Conservation (phyloP, 2,113 vertebrate species). For the Mixornis gularis region DNA sequence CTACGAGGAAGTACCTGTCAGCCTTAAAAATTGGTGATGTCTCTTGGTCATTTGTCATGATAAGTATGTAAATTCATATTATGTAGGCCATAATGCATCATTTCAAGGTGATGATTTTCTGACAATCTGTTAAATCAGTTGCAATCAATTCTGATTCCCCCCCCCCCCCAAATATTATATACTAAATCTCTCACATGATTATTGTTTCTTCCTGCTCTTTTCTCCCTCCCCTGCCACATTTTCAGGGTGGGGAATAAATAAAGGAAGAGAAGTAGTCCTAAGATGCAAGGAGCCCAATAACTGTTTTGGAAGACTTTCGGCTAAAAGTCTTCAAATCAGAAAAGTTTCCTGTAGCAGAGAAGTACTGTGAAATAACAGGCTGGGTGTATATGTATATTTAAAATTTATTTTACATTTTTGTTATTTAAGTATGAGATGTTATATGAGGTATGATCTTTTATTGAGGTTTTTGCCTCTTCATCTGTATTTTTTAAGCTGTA, state of each 20-base stretch:
- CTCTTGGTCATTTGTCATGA: neutral
- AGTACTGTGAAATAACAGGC: neutral
- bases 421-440: neutral
- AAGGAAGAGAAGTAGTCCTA: neutral
- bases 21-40: neutral
- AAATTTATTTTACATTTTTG: neutral
- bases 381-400: neutral
- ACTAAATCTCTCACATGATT: neutral
- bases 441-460: neutral
- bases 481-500: neutral
- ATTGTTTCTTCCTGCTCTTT: neutral
- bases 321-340: neutral
- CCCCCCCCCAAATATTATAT: neutral
- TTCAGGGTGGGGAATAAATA: neutral
- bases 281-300: neutral
- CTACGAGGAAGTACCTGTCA: neutral
- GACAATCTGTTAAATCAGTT: neutral
- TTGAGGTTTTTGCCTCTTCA: neutral
- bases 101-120: slow-evolving; percentile 9
- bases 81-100: neutral
- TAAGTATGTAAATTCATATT: neutral
- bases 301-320: neutral
- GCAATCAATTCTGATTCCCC: neutral
- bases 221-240: fast-evolving
- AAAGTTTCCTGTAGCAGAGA: neutral